Base-by-base conservation (phyloP, 2,797 vertebrate species). In the Liparis tanakae region DNA sequence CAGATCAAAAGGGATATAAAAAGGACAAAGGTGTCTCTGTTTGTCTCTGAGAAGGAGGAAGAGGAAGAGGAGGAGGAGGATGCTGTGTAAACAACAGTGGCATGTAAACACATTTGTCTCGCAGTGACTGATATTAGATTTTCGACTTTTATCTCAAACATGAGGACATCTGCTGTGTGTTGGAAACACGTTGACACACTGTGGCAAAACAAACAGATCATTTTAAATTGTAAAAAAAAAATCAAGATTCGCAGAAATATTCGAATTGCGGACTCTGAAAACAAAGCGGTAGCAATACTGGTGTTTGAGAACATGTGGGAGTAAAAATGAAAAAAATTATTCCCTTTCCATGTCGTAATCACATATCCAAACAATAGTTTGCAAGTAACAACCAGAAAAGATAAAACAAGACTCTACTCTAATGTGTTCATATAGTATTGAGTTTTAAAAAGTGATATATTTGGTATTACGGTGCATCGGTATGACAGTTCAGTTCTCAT, bases 1-100 rank as follows among this genome's bases (percentile, higher is more conserved):
- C 75, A 78, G 90, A 89, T 82, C 76, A 88, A 77, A 81, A 36
- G n/a, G 37, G 80, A 87, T 85, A 70, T 44, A 53, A 80, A 82
- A 84, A 74, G 76, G 85, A 84, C 70, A 83, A 77, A 79, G 75
- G 72, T 77, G 80, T 79, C 79, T 84, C 79, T 61, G 68, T 87
- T 73, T 84, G 72, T 59, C 30, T 51, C 60, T 81, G 64, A 41
- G 22, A 25, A 37, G 70, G 39, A 55, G n/a, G 46, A 71, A 56
- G 39, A 53, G 22, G 10, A 30, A 4, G 20, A 37, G 20, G 51
- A 71, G 56, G 36, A 53, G 33, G 4, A 33, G 7, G 36, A 59
- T 56, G 44, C 63, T 73, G 72, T 66, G 79, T 71, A 69, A 67
- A 53, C 57, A 48, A 72, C 41, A 69, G 70, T 48, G 57, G 37